Percentiles rank a stretch among this genome's conserved stretches.
These are phyloP conservation scores for Coronaproctus castanopsis DNA, from an alignment of 2,888 invertebrate genomes.

Conservation along the genomic window DNA sequence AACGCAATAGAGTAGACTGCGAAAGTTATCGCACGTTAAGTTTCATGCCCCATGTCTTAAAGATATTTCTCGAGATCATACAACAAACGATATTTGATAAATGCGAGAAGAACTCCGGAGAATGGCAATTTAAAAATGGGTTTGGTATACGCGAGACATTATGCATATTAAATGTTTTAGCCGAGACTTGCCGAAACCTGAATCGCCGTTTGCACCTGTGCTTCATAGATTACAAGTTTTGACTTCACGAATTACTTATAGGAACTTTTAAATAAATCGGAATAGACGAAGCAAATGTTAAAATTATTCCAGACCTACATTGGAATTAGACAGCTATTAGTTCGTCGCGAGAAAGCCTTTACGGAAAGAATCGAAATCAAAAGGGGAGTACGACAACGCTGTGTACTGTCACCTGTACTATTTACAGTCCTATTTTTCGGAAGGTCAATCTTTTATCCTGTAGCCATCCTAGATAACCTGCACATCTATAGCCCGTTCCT, in stretches of 20 bases:
- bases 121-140: neutral
- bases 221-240: neutral
- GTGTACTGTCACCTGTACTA: neutral
- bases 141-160: neutral
- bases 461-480: too few species aligned
- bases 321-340: neutral
- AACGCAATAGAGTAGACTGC: neutral
- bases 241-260: neutral
- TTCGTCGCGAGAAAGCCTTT: too few species aligned
- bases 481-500: too few species aligned
- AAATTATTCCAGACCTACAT: neutral
- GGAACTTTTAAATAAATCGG: neutral
- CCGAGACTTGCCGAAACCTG: neutral
- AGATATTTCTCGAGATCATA: neutral
- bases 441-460: too few species aligned
- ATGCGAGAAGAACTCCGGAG: neutral
- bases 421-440: too few species aligned
- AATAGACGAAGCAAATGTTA: neutral
- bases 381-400: neutral
- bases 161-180: neutral
- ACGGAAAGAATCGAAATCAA: neutral
- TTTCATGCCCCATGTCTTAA: neutral
- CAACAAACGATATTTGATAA: neutral
- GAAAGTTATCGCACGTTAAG: neutral
- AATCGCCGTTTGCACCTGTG: neutral